Evolutionary conservation across 2,888 invertebrate species (phyloP).

Genomic region (Furcula furcula): DNA sequence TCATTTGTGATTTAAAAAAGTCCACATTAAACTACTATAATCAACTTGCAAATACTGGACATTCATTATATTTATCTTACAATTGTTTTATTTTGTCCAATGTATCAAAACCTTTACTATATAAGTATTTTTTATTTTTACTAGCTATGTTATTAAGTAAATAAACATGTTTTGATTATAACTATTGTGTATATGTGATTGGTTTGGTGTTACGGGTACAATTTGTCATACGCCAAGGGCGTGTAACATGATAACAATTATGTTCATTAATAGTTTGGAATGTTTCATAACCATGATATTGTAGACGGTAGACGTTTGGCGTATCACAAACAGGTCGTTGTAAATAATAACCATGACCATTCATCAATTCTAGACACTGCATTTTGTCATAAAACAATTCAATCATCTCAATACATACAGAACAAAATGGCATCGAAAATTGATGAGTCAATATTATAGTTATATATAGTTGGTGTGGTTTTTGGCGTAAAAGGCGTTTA

Average conservation of each 20-base stretch:
- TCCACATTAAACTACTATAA: conserved; percentile 6
- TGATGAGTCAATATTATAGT: conserved; percentile 20
- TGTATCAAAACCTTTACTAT: conserved; percentile 64
- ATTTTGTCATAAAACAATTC: conserved; percentile 1
- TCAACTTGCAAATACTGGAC: conserved; percentile 39
- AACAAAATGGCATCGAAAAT: conserved; percentile 13
- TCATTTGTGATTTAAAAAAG: conserved; percentile 3
- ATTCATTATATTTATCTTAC: conserved; percentile 28
- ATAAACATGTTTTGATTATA: conserved; percentile 30
- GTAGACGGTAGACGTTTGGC: not conserved
- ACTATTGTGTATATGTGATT: conserved; percentile 19
- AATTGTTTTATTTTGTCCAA: conserved; percentile 45
- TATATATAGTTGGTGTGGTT: conserved; percentile 28
- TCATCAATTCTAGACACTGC: conserved; percentile 28
- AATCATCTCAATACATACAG: not conserved
- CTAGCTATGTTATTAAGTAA: conserved; percentile 50
- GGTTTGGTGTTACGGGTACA: conserved; percentile 33
- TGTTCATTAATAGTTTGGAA: too few relatives aligned
- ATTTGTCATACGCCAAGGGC: conserved; percentile 9
- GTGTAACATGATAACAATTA: not conserved
- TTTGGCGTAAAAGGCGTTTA: conserved; percentile 26
- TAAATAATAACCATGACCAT: conserved; percentile 3
- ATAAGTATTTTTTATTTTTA: conserved; percentile 48
- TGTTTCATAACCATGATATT: not conserved
- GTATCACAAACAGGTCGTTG: not conserved